These are phyloP conservation scores for Columba janthina DNA, from an alignment of 2,113 vertebrate genomes.

Conservation along the genomic window DNA sequence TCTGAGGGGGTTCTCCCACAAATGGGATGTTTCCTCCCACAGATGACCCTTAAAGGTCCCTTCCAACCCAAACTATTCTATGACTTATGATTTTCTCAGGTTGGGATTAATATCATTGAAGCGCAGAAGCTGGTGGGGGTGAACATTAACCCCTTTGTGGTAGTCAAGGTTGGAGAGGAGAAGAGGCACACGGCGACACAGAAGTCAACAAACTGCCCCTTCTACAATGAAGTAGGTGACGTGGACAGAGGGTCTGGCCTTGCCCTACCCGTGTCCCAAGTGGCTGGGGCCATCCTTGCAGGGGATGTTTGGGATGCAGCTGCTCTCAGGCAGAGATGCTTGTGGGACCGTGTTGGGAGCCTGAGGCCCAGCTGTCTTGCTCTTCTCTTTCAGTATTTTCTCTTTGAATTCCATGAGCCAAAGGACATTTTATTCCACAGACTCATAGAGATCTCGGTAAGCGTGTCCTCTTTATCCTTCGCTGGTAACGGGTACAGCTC, in stretches of 20 bases:
- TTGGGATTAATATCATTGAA: slow-evolving; percentile 89
- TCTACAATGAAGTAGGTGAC: slow-evolving; percentile 81
- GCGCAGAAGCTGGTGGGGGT: slow-evolving; percentile 92
- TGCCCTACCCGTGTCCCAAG: accelerated
- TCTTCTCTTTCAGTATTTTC: slow-evolving; percentile 85
- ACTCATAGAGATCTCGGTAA: slow-evolving; percentile 88
- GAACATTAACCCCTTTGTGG: slow-evolving; percentile 92
- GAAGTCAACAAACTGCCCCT: slow-evolving; percentile 89
- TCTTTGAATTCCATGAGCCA: slow-evolving; percentile 90
- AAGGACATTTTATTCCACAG: slow-evolving; percentile 85
- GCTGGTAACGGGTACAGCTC: neutral
- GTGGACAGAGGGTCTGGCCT: neutral
- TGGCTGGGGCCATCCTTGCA: neutral
- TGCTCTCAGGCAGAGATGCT: neutral
- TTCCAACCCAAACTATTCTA: no score
- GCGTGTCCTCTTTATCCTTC: neutral
- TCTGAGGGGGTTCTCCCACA: neutral
- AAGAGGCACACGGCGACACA: slow-evolving; percentile 84
- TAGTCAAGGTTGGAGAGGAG: slow-evolving; percentile 84
- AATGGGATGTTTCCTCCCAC: no score
- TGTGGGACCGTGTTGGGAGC: neutral
- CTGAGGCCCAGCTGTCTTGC: neutral
- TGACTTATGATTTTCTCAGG: slow-evolving; percentile 62
- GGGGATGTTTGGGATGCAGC: neutral
- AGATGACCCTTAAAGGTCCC: no score